Evolutionary conservation across 2,888 invertebrate genomes (phyloP).

Genomic region (Catocala fraxini): DNA sequence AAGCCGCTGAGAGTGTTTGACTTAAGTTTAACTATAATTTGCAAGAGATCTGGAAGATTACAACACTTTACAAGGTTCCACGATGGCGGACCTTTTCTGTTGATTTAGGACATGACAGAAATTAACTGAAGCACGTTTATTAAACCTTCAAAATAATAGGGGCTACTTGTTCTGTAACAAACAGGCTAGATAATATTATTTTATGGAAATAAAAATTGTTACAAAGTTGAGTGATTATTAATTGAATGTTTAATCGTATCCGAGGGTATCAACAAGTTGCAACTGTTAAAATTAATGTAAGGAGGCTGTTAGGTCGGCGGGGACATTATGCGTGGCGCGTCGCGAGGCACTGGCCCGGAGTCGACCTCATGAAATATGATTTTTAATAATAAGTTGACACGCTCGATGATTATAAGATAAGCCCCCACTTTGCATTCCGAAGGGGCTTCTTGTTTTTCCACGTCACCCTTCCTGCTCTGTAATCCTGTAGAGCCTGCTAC

Average conservation of each 20-base stretch:
- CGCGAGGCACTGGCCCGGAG: slow-evolving; percentile 50
- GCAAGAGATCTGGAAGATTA: slow-evolving; percentile 81
- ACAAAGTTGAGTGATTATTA: slow-evolving; percentile 51
- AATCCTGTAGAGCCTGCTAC: slow-evolving; percentile 77
- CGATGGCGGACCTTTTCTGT: slow-evolving; percentile 70
- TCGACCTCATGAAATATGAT: slow-evolving; percentile 85
- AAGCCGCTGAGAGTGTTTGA: slow-evolving; percentile 71
- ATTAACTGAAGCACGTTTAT: slow-evolving; percentile 68
- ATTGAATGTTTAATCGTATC: slow-evolving; percentile 59
- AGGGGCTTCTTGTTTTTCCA: slow-evolving; percentile 80
- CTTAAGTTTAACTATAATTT: slow-evolving; percentile 81
- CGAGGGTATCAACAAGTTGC: slow-evolving; percentile 64
- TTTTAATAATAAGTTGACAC: slow-evolving; percentile 88
- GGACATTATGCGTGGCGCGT: slow-evolving; percentile 73
- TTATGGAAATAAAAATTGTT: slow-evolving; percentile 36
- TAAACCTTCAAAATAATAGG: slow-evolving; percentile 55
- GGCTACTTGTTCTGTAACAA: slow-evolving; percentile 32
- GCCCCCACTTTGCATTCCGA: slow-evolving; percentile 86
- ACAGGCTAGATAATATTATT: slow-evolving; percentile 27
- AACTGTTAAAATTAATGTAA: slow-evolving; percentile 67
- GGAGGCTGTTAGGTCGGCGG: slow-evolving; percentile 42
- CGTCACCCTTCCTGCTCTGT: slow-evolving; percentile 67
- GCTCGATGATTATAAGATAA: slow-evolving; percentile 88
- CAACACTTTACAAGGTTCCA: slow-evolving; percentile 71
- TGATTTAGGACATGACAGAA: slow-evolving; percentile 81